Evolutionary conservation across 2,888 invertebrate genomes (phyloP).

Genomic region (Trimorus sp.): DNA sequence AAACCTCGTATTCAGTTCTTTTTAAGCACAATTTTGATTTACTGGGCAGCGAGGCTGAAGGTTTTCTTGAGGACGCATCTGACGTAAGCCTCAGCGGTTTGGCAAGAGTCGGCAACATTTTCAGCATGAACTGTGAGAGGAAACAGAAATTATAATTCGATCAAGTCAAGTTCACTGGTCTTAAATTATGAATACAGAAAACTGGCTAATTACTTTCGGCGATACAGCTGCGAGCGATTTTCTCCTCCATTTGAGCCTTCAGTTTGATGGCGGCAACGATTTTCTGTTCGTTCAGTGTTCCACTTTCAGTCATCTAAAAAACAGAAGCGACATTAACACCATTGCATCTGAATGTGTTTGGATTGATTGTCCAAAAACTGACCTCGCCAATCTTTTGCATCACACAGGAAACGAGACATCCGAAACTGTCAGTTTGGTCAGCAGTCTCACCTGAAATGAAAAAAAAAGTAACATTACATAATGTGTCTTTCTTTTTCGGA

Average conservation of each 20-base stretch:
- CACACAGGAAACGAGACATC: slow-evolving; percentile 19
- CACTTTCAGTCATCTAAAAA: slow-evolving; percentile 32
- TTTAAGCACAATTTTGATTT: not conserved
- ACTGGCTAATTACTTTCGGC: slow-evolving; percentile 32
- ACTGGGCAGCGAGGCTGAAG: not conserved
- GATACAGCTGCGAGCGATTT: slow-evolving; percentile 42
- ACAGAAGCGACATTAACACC: not conserved
- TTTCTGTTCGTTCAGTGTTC: slow-evolving; percentile 45
- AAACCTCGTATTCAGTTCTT: no score
- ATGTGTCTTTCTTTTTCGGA: no score
- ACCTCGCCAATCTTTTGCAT: slow-evolving; percentile 42
- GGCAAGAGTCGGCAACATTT: not conserved
- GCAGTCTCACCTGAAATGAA: no score
- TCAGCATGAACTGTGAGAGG: slow-evolving; percentile 18
- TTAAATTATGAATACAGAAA: not conserved
- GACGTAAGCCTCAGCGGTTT: slow-evolving; percentile 3
- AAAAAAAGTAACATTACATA: no score
- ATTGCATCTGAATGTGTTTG: no score
- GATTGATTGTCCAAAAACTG: not conserved
- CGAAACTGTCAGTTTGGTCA: not conserved
- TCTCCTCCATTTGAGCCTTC: slow-evolving; percentile 35
- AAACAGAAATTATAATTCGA: not conserved
- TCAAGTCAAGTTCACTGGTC: not conserved
- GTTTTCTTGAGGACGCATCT: slow-evolving; percentile 28
- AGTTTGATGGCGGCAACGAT: slow-evolving; percentile 28